Evolutionary conservation across 53 echinoderm and acorn worm species (phyloP).

Genomic region (Hippasteria phrygiana): DNA sequence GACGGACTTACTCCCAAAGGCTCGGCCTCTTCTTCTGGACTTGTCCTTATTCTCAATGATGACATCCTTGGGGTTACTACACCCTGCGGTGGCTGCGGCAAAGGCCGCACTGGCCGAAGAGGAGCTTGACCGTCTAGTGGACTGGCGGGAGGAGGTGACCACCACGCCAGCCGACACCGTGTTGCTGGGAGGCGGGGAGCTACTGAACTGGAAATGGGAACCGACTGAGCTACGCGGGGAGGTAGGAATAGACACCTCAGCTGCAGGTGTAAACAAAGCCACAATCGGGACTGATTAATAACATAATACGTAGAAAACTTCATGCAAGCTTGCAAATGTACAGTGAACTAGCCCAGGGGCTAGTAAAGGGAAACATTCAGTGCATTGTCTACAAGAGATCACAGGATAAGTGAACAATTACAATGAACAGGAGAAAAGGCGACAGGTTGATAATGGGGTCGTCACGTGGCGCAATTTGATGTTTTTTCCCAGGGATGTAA

Average conservation of each 20-base stretch:
- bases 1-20: constrained; percentile 79
- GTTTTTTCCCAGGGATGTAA: too few species aligned
- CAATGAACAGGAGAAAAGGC: too few species aligned
- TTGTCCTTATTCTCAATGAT: constrained; percentile 42
- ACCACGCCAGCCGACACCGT: constrained; percentile 93
- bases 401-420: too few species aligned
- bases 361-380: too few species aligned
- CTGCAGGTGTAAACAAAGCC: constrained; percentile 42
- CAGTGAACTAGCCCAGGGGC: too few species aligned
- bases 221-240: constrained; percentile 67
- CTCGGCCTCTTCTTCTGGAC: constrained; percentile 68
- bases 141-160: constrained; percentile 97
- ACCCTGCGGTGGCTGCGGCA: constrained; percentile 94
- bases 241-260: constrained; percentile 61
- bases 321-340: too few species aligned
- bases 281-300: background rate
- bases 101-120: constrained; percentile 91
- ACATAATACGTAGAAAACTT: too few species aligned
- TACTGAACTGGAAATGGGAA: constrained; percentile 91
- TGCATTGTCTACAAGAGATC: too few species aligned
- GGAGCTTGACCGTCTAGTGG: constrained; percentile 96
- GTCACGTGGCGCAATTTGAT: too few species aligned
- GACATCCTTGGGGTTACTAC: constrained; percentile 82
- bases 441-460: too few species aligned
- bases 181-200: constrained; percentile 78